phyloP scores from a whole-genome alignment of 2,888 invertebrate species.

The Lasioglossum malachurum region DNA sequence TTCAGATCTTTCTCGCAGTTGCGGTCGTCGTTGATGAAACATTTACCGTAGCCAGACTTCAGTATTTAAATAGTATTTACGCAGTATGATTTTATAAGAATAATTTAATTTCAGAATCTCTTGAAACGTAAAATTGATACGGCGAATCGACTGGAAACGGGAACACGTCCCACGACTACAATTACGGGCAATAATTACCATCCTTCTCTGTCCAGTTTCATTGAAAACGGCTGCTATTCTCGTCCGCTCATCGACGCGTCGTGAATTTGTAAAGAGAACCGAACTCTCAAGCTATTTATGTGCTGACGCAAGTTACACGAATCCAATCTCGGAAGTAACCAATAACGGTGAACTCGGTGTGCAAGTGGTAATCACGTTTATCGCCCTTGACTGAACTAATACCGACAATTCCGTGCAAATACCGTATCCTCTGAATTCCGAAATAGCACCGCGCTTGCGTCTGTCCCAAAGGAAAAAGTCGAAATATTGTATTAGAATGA shows the following conservation, averaged over 20 bases:
- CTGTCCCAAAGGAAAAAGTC: slow-evolving; percentile 60
- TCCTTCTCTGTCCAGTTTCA: no score
- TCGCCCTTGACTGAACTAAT: slow-evolving; percentile 63
- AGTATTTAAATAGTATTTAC: background rate
- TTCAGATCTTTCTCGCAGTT: background rate
- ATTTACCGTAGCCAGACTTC: background rate
- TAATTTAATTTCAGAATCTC: background rate
- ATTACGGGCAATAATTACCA: background rate
- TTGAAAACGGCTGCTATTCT: background rate
- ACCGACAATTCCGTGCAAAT: slow-evolving; percentile 74
- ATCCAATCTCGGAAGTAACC: slow-evolving; percentile 73
- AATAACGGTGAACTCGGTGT: slow-evolving; percentile 68
- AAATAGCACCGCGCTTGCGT: slow-evolving; percentile 73
- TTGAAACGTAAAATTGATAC: background rate
- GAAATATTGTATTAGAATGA: background rate
- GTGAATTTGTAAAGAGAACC: slow-evolving; percentile 10
- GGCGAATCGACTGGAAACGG: background rate
- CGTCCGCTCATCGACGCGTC: slow-evolving; percentile 4
- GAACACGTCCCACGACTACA: background rate
- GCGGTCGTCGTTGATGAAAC: background rate
- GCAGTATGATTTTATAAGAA: background rate
- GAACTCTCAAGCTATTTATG: slow-evolving; percentile 33
- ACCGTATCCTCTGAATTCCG: slow-evolving; percentile 65
- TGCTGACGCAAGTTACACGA: slow-evolving; percentile 52
- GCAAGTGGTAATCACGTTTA: slow-evolving; percentile 68